Evolutionary conservation across 2,113 vertebrate species (phyloP).

Genomic region (Ursus arctos): DNA sequence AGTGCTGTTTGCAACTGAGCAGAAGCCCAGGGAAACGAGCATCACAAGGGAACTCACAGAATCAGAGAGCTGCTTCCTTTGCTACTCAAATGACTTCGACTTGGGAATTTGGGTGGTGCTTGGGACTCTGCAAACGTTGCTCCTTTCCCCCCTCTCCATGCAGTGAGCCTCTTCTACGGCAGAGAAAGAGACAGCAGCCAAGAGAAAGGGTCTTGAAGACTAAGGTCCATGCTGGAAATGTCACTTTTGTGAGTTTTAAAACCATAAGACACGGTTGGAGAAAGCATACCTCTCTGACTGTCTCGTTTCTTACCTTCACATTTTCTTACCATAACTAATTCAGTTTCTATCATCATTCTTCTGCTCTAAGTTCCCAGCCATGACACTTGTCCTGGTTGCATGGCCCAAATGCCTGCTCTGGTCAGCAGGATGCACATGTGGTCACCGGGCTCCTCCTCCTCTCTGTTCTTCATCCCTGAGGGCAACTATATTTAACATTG

Average conservation of each 20-base stretch:
- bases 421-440: not conserved
- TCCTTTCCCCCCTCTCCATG: not conserved
- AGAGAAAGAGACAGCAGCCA: not conserved
- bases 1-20: not conserved
- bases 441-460: not conserved
- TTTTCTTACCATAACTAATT: conserved; percentile 65
- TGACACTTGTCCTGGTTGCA: not conserved
- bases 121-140: not conserved
- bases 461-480: not conserved
- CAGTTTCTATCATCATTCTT: conserved; percentile 58
- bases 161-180: not conserved
- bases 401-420: not conserved
- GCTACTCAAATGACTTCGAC: not conserved
- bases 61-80: not conserved
- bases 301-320: conserved; percentile 55
- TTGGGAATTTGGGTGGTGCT: not conserved
- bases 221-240: not conserved
- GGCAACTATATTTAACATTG: not conserved
- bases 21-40: not conserved
- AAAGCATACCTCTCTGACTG: not conserved
- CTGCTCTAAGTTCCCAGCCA: not conserved
- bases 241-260: not conserved
- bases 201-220: not conserved
- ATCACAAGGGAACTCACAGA: not conserved
- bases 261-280: not conserved